Percentiles rank a stretch among this genome's conserved stretches.
These are phyloP conservation scores for Anagrus nilaparvatae DNA, from an alignment of 1,140 invertebrate species.

Conservation along the genomic window DNA sequence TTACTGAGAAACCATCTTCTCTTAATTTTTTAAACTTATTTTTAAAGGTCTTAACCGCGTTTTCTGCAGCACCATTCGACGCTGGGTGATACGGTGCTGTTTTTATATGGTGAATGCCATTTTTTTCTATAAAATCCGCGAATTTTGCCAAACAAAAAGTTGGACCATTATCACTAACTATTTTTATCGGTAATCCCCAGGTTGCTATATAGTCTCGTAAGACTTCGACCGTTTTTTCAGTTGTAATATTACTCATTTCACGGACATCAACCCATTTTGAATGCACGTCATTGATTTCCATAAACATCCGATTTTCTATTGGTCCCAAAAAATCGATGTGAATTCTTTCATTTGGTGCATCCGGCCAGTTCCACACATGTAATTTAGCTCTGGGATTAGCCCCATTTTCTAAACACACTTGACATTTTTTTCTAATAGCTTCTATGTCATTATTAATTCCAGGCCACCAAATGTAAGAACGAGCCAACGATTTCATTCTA, in stretches of 20 bases:
- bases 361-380: background rate
- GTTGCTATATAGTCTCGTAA: constrained; percentile 9
- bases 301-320: no score
- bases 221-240: constrained; percentile 6
- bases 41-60: background rate
- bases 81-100: background rate
- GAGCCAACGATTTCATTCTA: constrained; percentile 24
- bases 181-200: constrained; percentile 9
- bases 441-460: background rate
- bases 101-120: background rate
- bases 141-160: background rate
- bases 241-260: constrained; percentile 12
- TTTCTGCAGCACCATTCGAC: background rate
- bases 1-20: background rate
- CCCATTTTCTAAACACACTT: background rate
- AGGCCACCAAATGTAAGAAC: no score
- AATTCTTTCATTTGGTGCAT: constrained; percentile 14
- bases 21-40: background rate
- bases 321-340: constrained; percentile 39
- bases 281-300: background rate
- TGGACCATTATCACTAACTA: constrained; percentile 7
- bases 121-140: background rate
- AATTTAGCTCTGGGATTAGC: background rate
- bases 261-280: constrained; percentile 17
- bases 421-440: background rate